These are phyloP conservation scores for Torymus aiolomorphi DNA, from an alignment of 2,888 invertebrate genomes.

Conservation along the genomic window DNA sequence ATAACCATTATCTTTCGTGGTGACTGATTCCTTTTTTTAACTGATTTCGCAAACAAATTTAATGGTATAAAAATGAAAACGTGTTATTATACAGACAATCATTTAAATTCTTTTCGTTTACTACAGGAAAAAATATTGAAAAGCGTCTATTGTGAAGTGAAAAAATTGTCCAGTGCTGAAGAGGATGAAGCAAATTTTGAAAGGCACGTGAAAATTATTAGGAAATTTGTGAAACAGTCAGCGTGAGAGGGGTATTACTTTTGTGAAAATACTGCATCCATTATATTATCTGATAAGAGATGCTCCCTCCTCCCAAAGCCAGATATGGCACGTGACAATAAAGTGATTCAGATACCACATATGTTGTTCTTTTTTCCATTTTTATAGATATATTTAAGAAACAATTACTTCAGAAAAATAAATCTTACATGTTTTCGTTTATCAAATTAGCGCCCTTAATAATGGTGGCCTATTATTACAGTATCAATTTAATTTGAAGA, in stretches of 20 bases:
- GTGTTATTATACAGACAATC: conserved; percentile 36
- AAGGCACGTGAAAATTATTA: neutral
- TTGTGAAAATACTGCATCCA: conserved; percentile 66
- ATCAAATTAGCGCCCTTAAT: no score
- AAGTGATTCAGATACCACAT: conserved; percentile 70
- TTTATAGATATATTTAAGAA: neutral
- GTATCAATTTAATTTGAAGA: no score
- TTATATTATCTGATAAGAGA: conserved; percentile 73
- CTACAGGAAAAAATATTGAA: conserved; percentile 1
- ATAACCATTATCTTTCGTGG: no score
- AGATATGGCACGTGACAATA: conserved; percentile 75
- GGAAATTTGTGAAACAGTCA: neutral
- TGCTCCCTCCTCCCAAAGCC: conserved; percentile 71
- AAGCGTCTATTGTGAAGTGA: neutral
- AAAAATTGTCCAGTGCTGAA: conserved; percentile 6
- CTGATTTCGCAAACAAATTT: no score
- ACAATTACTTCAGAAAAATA: no score
- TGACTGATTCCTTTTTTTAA: no score
- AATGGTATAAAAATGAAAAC: conserved; percentile 22
- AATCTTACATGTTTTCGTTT: no score
- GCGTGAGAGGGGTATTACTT: conserved; percentile 45
- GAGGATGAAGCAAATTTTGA: conserved; percentile 6
- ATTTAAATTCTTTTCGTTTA: conserved; percentile 54
- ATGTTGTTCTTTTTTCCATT: conserved; percentile 1
- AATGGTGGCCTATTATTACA: no score